Base-by-base conservation (phyloP, 2,113 vertebrate species). In the Dromiciops gliroides region DNA sequence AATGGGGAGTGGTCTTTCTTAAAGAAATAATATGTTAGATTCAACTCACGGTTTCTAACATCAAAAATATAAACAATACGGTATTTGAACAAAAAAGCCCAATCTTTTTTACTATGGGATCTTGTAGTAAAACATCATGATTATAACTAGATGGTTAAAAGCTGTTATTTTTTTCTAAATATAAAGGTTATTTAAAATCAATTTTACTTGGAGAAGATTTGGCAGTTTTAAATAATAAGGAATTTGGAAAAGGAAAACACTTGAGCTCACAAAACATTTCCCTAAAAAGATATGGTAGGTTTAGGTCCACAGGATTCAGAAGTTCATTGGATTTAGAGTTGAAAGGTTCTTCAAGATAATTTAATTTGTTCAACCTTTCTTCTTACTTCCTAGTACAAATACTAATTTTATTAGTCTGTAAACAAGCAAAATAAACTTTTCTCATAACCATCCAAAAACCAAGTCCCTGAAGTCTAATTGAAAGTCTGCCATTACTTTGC, bases 1-100 rank as follows among this genome's bases (percentile, higher is more conserved):
- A n/a, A 4, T n/a, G 16, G 37, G n/a, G 19, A 44, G 14, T 92
- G 91, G 67, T 26, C 25, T 90, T 95, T 47, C 60, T 53, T 53
- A 31, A 14, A 50, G 47, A 51, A 51, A 48, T 88, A 75, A 75
- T 53, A 53, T 95, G 92, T 89, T 92, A 92, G 12, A 95, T 89
- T 93, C 28, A 91, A 48, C n/a, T 56, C 53, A 50, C 31, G 50
- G 47, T 75, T 93, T 95, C 93, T 16, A 93, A 51, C 92, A 31
- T 93, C 9, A 94, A 93, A 96, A 93, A 89, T 51, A 93, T 0
- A 90, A 0, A 93, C 50, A 91, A 97, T 95, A 93, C n/a, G 92
- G 89, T 60, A 94, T n/a, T 56, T 48, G 83, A 88, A 92, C 75
- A 94, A n/a, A 93, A 89, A 93, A 83, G 44, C n/a, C 14, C 95